A percentile compares a stretch with the other conserved stretches of the same genome.
Evolutionary conservation across 2,797 vertebrate species (phyloP).

Genomic region (Amphiprion clarkii): DNA sequence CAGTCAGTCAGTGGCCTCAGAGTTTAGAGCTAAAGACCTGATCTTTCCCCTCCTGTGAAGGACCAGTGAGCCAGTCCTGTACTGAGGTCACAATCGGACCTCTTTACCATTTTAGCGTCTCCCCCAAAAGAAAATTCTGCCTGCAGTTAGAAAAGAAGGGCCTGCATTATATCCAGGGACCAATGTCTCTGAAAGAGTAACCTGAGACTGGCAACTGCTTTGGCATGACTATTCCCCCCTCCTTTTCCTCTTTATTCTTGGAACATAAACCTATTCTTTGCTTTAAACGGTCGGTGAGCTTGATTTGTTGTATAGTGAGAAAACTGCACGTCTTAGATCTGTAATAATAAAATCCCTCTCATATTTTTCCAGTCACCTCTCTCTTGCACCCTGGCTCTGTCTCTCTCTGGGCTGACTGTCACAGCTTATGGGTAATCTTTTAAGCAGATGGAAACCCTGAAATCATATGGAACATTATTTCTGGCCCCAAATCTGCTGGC

Average conservation of each 20-base stretch:
- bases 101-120: constrained; percentile 52
- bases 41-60: constrained; percentile 22
- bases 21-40: constrained; percentile 16
- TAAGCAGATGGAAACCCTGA: constrained; percentile 84
- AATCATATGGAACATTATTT: constrained; percentile 81
- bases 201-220: constrained; percentile 70
- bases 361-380: constrained; percentile 76
- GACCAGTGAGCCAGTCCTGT: constrained; percentile 40
- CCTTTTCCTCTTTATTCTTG: constrained; percentile 32
- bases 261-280: constrained; percentile 57
- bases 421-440: constrained; percentile 75
- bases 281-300: constrained; percentile 28
- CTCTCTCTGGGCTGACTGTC: constrained; percentile 66
- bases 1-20: neutral
- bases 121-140: constrained; percentile 20
- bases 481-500: constrained; percentile 64
- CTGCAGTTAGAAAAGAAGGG: constrained; percentile 64
- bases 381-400: constrained; percentile 47
- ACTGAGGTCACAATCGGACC: constrained; percentile 52
- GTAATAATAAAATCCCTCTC: constrained; percentile 54
- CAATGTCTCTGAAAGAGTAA: constrained; percentile 69
- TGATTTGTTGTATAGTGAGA: constrained; percentile 28
- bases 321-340: constrained; percentile 39
- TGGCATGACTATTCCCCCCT: constrained; percentile 30
- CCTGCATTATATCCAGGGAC: constrained; percentile 68